Evolutionary conservation across 1,140 invertebrate species (phyloP), one percentile per base, ranked within the genome.

Genomic region (Aphelenchoides fujianensis): DNA sequence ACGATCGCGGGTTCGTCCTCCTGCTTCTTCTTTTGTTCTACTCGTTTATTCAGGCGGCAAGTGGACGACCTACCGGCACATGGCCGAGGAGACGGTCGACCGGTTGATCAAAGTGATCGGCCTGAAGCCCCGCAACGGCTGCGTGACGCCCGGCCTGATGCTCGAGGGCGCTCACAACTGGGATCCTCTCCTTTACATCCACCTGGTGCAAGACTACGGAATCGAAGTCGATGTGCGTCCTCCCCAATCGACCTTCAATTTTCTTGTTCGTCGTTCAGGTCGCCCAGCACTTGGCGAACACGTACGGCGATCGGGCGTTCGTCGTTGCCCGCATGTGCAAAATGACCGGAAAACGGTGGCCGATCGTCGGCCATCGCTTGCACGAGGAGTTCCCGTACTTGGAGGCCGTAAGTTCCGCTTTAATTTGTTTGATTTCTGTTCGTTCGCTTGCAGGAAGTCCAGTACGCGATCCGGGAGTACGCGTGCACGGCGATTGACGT

Each of bases 341-440:
- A 32, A 88, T 98, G 57, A 98, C 96, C 16, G 96, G 95, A 35
- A 94, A 96, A 87, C 88, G 93, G 62, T 98, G 94, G 94, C 88
- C 88, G 16, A 92, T 98, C 72, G 94, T 98, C 76, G 97, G 97
- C 61, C 91, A 91, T 77, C 91, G 95, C 82, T 88, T 99, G 36
- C 95, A 98, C 86, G 92, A 93, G 16, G 94, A 98, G 86, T 98
- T 97, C 85, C 95, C 96, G 0, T 99, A 98, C 84, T 93, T 99
- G 80, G 96, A 98, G 85, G 95, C 95, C 19, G 95, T 69, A 72
- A 62, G 69, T 32, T 62, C 5, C 23, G 54, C 23, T 27, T 63
- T 16, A 36, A n/a, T n/a, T n/a, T 32, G 70, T 16, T 70, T 9
- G 36, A 32, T 36, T n/a, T 69, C 72, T 68, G 66, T 67, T 37